Evolutionary conservation across 2,113 vertebrate genomes (phyloP).

Genomic region (Athene noctua): DNA sequence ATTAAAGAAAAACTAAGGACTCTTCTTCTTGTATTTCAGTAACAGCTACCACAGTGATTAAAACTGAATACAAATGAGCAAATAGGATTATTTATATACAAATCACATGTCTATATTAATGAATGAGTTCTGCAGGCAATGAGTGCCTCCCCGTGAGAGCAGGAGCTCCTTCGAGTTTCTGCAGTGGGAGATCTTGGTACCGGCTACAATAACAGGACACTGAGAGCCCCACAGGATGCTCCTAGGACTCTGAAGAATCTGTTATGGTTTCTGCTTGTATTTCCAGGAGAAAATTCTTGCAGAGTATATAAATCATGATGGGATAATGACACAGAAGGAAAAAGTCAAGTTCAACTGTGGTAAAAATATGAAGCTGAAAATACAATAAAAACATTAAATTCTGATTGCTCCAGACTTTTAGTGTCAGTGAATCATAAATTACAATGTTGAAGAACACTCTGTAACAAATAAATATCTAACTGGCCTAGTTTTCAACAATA

Average conservation of each 20-base stretch:
- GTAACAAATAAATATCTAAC: background rate
- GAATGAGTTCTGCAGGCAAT: background rate
- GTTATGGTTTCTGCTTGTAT: background rate
- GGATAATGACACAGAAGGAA: background rate
- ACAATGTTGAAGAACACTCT: background rate
- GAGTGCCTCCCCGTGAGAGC: background rate
- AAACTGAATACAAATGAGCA: slow-evolving; percentile 12
- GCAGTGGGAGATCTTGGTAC: background rate
- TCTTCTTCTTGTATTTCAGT: background rate
- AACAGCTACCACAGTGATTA: slow-evolving; percentile 23
- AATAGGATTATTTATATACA: background rate
- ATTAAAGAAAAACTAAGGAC: background rate
- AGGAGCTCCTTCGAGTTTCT: background rate
- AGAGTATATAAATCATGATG: background rate
- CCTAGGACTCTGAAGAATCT: background rate
- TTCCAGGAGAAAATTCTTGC: background rate
- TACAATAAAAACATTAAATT: background rate
- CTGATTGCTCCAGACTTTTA: background rate
- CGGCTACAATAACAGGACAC: background rate
- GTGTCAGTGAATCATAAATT: background rate
- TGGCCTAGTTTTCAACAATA: background rate
- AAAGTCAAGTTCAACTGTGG: background rate
- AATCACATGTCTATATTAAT: background rate
- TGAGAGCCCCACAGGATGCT: background rate
- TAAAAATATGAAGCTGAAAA: background rate